phyloP scores from a whole-genome alignment of 2,888 invertebrate species.

The Neuroscelio doddi region DNA sequence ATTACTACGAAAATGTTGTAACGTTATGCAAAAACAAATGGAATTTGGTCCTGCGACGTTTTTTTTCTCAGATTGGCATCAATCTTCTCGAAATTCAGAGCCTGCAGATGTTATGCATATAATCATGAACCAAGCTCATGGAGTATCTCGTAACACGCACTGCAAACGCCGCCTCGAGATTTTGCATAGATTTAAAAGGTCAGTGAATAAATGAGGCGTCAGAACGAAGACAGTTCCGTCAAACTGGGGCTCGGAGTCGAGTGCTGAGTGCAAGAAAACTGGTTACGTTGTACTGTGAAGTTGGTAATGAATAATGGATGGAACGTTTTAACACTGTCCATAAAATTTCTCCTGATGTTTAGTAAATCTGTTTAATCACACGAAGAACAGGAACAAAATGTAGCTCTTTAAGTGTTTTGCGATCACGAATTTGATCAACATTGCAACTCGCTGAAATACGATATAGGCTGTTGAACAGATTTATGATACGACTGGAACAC shows the following conservation, averaged over 20 bases:
- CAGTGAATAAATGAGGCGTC: constrained; percentile 34
- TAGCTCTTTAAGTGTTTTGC: constrained; percentile 27
- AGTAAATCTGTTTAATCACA: constrained; percentile 62
- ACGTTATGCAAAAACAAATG: constrained; percentile 13
- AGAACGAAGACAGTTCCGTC: constrained; percentile 39
- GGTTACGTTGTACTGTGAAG: constrained; percentile 48
- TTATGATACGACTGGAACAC: background rate
- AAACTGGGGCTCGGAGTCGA: constrained; percentile 35
- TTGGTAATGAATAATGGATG: constrained; percentile 70
- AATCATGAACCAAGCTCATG: constrained; percentile 5
- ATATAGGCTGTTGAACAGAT: constrained; percentile 15
- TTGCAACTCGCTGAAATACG: constrained; percentile 31
- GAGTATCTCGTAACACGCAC: constrained; percentile 13
- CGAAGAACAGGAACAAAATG: constrained; percentile 60
- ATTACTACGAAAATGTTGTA: background rate
- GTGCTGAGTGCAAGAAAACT: constrained; percentile 37
- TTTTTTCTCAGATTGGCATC: constrained; percentile 8
- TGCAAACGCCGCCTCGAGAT: constrained; percentile 5
- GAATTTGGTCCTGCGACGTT: constrained; percentile 1
- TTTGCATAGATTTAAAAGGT: constrained; percentile 20
- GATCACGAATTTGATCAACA: constrained; percentile 35
- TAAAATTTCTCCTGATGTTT: constrained; percentile 65
- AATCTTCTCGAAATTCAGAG: constrained; percentile 13
- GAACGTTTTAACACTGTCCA: constrained; percentile 58
- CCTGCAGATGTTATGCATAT: constrained; percentile 18